These are phyloP conservation scores for Trachymyrmex cornetzi DNA, from an alignment of 1,140 invertebrate species.

Conservation along the genomic window DNA sequence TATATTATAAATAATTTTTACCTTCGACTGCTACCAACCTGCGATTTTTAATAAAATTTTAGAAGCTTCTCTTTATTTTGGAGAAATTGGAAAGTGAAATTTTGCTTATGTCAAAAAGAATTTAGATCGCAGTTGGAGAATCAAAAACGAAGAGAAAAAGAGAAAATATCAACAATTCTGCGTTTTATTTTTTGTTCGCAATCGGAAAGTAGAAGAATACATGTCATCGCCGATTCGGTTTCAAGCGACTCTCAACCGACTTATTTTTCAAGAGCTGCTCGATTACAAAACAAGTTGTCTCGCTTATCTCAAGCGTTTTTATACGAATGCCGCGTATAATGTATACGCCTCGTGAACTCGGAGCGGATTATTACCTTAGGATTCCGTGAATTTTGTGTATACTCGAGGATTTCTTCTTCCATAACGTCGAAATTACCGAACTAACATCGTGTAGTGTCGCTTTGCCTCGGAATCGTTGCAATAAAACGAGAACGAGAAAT, in stretches of 20 bases:
- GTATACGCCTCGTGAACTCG: background rate
- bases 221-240: background rate
- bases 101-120: too few species aligned
- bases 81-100: too few species aligned
- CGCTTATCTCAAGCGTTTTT: background rate
- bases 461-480: background rate
- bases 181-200: background rate
- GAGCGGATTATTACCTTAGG: background rate
- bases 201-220: background rate
- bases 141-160: background rate
- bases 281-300: background rate
- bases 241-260: background rate
- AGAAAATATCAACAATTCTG: background rate
- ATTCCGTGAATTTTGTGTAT: background rate
- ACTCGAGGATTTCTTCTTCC: background rate
- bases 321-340: background rate
- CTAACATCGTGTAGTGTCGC: background rate
- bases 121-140: too few species aligned
- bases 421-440: background rate
- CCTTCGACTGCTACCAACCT: too few species aligned
- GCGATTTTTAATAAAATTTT: too few species aligned
- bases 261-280: background rate
- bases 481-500: constrained; percentile 25
- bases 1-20: too few species aligned
- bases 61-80: too few species aligned